phyloP scores from a whole-genome alignment of 2,113 vertebrate species.

The Aleadryas rufinucha region DNA sequence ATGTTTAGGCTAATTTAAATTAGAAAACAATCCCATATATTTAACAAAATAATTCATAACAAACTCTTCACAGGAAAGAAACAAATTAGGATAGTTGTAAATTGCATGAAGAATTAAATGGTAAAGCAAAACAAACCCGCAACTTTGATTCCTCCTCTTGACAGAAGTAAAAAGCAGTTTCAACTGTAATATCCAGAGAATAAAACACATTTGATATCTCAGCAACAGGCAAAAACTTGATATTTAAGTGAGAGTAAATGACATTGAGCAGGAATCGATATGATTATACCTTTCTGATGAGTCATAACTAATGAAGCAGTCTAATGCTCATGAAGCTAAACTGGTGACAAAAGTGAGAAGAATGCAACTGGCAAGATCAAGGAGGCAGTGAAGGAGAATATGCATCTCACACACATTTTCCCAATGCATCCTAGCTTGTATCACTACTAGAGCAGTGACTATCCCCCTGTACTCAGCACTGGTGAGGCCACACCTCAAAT shows the following conservation, averaged over 20 bases:
- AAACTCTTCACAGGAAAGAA: neutral
- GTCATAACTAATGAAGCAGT: constrained; percentile 42
- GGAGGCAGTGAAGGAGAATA: neutral
- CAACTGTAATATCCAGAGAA: constrained; percentile 1
- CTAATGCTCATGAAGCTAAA: neutral
- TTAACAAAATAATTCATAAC: neutral
- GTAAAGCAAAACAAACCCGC: neutral
- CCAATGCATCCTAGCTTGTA: accelerated
- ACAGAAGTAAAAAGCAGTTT: neutral
- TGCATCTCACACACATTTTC: neutral
- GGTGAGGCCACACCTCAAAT: accelerated
- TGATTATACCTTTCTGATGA: constrained; percentile 43
- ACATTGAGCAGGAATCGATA: constrained; percentile 1
- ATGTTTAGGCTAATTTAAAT: neutral
- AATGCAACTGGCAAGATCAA: neutral
- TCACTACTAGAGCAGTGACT: neutral
- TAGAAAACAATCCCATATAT: neutral
- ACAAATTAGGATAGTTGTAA: neutral
- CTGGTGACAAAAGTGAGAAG: neutral
- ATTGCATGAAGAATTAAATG: neutral
- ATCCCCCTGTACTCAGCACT: accelerated
- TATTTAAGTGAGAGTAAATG: constrained; percentile 52
- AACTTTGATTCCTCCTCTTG: neutral
- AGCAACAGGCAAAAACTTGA: constrained; percentile 12
- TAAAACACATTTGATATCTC: constrained; percentile 45